Evolutionary conservation across 2,113 vertebrate genomes (phyloP), one percentile per base, ranked within the genome.

Genomic region (Centropus unirufus): DNA sequence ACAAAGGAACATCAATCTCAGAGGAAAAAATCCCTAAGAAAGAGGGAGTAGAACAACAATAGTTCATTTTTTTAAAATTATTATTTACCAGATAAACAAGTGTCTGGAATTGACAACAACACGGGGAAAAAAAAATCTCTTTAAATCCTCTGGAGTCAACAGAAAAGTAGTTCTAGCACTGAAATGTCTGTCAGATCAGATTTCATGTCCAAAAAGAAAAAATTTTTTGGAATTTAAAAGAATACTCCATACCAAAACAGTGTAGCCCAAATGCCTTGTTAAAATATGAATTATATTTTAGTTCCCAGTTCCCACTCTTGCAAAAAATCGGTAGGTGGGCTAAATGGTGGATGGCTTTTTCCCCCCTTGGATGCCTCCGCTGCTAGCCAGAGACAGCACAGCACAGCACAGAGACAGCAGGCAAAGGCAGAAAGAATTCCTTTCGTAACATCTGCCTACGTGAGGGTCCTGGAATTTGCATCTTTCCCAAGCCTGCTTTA

Each of bases 401-500:
- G 58, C 5, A 1, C 54, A 83, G 51, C 66, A 68, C 18, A 3
- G 79, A 90, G n/a, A n/a, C n/a, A n/a, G 66, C 52, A 67, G 57
- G 88, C 76, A 80, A 61, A 61, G 44, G n/a, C 74, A 78, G 68
- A 18, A 97, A 68, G 52, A 96, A 95, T 96, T 97, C 84, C 63
- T 96, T 93, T 94, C 2, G 1, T 69, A 97, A 93, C 81, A 96
- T 95, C 89, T 86, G 95, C 61, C 89, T 83, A 87, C 78, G 68
- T 94, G 93, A 96, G 80, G 81, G 52, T 78, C 89, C 55, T 79
- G 89, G 92, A 94, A 97, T 96, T 51, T 72, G 34, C 89, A 57
- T 91, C 92, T 92, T 83, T 89, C 63, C 79, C 4, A 24, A 76
- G 93, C 82, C 96, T 97, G 97, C 51, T 94, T 96, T 97, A 94